Evolutionary conservation across 2,888 invertebrate species (phyloP).

Genomic region (Stenichneumon culpator): DNA sequence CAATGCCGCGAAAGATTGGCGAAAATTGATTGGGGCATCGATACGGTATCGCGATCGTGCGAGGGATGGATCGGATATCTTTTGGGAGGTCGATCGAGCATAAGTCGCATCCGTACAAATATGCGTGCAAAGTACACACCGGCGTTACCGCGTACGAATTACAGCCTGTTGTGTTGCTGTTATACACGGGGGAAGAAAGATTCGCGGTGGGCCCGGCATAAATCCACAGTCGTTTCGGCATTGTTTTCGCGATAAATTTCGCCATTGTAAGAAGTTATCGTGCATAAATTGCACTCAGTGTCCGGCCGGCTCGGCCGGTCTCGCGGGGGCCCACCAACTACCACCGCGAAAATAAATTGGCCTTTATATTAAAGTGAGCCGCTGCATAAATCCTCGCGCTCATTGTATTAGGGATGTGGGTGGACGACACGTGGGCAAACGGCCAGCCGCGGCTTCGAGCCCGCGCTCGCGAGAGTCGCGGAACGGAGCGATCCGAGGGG

Average conservation of each 20-base stretch:
- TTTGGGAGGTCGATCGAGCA: conserved; percentile 15
- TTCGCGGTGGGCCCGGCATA: conserved; percentile 56
- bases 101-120: background rate
- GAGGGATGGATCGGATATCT: conserved; percentile 61
- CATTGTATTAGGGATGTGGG: conserved; percentile 81
- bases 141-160: conserved; percentile 18
- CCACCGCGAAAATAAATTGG: conserved; percentile 78
- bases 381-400: conserved; percentile 80
- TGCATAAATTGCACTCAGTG: conserved; percentile 78
- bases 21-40: conserved; percentile 65
- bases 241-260: conserved; percentile 80
- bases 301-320: conserved; percentile 41
- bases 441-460: conserved; percentile 54
- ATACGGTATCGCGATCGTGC: conserved; percentile 48
- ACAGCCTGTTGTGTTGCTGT: conserved; percentile 15
- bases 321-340: conserved; percentile 44
- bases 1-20: conserved; percentile 56
- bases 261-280: conserved; percentile 76
- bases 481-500: conserved; percentile 68
- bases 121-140: conserved; percentile 7
- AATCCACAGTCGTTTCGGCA: conserved; percentile 69
- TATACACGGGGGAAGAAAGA: conserved; percentile 46
- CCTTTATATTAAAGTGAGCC: conserved; percentile 81
- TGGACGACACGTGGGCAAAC: conserved; percentile 78
- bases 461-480: conserved; percentile 24